A percentile compares a stretch with the other conserved stretches of the same genome.
phyloP scores from a whole-genome alignment of 2,797 vertebrate genomes.

The Okamejei kenojei region DNA sequence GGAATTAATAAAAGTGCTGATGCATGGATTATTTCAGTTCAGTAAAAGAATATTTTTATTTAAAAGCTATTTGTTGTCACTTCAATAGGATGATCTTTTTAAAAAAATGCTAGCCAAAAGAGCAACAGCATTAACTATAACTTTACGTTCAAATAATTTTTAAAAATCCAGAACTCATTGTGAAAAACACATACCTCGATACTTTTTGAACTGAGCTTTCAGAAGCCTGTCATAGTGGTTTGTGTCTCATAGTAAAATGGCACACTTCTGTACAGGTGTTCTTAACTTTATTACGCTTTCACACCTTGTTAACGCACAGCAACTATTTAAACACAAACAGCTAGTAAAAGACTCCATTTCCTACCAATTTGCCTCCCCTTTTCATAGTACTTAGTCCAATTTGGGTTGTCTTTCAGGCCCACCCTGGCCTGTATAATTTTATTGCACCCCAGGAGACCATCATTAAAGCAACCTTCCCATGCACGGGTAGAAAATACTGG shows the following conservation, averaged over 20 bases:
- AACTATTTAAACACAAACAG: constrained; percentile 39
- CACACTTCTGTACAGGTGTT: constrained; percentile 35
- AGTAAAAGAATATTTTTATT: not conserved
- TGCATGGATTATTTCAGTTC: not conserved
- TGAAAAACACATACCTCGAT: not conserved
- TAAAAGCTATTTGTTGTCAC: not conserved
- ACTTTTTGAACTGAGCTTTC: constrained; percentile 10
- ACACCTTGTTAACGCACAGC: constrained; percentile 38
- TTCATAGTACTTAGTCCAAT: constrained; percentile 33
- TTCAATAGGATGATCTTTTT: not conserved
- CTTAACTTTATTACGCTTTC: constrained; percentile 33
- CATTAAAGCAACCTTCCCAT: constrained; percentile 15
- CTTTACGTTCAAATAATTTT: not conserved
- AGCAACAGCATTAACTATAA: not conserved
- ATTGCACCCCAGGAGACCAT: constrained; percentile 24
- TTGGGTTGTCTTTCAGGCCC: constrained; percentile 37
- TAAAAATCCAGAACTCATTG: not conserved
- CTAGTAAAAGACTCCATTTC: constrained; percentile 38
- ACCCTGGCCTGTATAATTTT: constrained; percentile 37
- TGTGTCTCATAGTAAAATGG: constrained; percentile 7
- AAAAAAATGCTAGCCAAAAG: not conserved
- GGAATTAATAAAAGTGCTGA: not conserved
- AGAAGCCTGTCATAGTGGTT: not conserved
- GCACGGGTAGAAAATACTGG: constrained; percentile 1
- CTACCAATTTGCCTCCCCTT: constrained; percentile 35